Base-by-base conservation (phyloP, 2,113 vertebrate genomes). In the Petrocephalus zakoni region DNA sequence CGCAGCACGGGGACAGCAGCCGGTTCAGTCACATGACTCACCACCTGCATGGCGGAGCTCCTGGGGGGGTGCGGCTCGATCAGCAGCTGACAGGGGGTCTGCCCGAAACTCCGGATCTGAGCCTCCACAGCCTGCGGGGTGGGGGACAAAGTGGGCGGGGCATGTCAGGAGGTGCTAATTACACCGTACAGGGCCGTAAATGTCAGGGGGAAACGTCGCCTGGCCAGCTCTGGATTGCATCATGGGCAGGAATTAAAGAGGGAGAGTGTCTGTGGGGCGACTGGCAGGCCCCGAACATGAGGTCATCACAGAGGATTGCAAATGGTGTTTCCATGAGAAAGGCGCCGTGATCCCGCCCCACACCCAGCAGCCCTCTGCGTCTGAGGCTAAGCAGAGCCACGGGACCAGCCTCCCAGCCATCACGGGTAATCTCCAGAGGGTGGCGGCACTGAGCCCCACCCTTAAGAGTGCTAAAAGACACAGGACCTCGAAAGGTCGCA, bases 31-130 rank as follows among this genome's bases (percentile, higher is more conserved):
- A 87, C 53, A 34, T 58, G 53, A 97, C 98, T 97, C 94, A 99
- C 98, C 96, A 97, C 97, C 93, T 99, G 98, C 98, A 99, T 99
- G 92, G 98, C 97, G 46, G 98, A 99, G 89, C 98, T 98, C 94
- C 98, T 92, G 19, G 98, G 98, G 90, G 97, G 97, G 94, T 99
- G 98, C 51, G 98, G 98, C 89, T 99, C 98, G 88, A 99, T 97
- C 88, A 99, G 97, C 87, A 99, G 94, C 93, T 99, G 98, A 90
- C 97, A 98, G 90, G 98, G 98, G 22, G 98, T 99, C 95, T 99
- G 98, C 94, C 98, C 98, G 94, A 99, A 99, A 93, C 98, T 98
- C 92, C 97, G 96, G 91, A 99, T 99, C 94, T 99, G 98, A 95
- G 98, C 96, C 95, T 99, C 98, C 29, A 98, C 97, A 89, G 97